Base-by-base conservation (phyloP, 2,797 vertebrate species). In the Takifugu rubripes region DNA sequence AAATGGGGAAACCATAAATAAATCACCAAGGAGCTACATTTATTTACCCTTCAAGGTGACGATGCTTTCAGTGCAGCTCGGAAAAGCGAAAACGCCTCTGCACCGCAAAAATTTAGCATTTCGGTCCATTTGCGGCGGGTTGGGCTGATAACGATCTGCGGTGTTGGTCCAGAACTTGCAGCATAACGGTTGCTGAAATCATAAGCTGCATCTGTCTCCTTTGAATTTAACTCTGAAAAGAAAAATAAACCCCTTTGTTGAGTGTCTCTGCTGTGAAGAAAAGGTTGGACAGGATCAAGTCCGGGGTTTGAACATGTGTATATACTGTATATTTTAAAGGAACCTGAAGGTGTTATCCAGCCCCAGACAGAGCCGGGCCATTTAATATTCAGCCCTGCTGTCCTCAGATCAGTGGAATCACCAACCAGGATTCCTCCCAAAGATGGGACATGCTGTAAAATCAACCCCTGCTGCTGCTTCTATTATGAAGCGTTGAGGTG, bases 381-480 rank as follows among this genome's bases (percentile, higher is more conserved):
- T 86, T 70, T 75, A 52, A 76, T 71, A 85, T 74, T 82, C 78
- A 56, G 14, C 75, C 64, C 71, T 54, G 67, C 75, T 56, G 70
- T 17, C 59, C 65, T 74, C 58, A 67, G 74, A 86, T 82, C 78
- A 78, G 75, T 70, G 59, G 66, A 77, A 68, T 74, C 72, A 63
- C 73, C 67, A 48, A 68, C 64, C 31, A 59, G 69, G 78, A 78
- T 81, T 83, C 66, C 65, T 73, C 68, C 45, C 67, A 81, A 79
- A 81, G 68, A 78, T 80, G 72, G 66, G 75, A 80, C 81, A 72
- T 24, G 45, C 48, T 63, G 54, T 60, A 53, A 58, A 78, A 70
- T 62, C 40, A 53, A 50, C 66, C 55, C 58, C 58, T 57, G 51
- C 61, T 69, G 49, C 24, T 64, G 72, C 58, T n/a, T 56, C 52